These are phyloP conservation scores for Harlomillsia oculata DNA, from an alignment of 1,140 invertebrate species.

Conservation along the genomic window DNA sequence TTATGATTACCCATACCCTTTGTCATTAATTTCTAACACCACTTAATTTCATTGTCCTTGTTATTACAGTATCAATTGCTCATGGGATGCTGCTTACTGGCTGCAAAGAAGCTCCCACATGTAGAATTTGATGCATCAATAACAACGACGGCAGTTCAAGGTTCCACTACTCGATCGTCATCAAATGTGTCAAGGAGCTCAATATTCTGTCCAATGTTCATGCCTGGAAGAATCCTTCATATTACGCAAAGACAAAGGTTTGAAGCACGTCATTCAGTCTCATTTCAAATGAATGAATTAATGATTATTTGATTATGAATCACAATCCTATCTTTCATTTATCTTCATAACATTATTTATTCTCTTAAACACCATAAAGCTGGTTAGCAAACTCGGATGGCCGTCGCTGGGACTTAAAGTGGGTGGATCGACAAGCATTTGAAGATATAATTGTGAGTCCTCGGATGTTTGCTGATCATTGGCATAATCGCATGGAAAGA, in stretches of 20 bases:
- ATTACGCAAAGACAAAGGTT: slow-evolving; percentile 24
- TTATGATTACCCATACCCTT: no score
- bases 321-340: no score
- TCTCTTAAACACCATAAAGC: not conserved
- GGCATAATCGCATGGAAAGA: slow-evolving; percentile 36
- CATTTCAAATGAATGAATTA: not conserved
- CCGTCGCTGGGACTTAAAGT: slow-evolving; percentile 36
- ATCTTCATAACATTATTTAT: not conserved
- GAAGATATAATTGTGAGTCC: slow-evolving; percentile 41
- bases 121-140: no score
- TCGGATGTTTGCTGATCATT: slow-evolving; percentile 42
- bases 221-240: slow-evolving; percentile 29
- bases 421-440: slow-evolving; percentile 40
- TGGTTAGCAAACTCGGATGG: slow-evolving; percentile 8
- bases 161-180: not conserved
- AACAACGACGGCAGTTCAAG: no score
- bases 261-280: not conserved
- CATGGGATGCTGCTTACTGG: slow-evolving; percentile 8
- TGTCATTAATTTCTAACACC: no score
- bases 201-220: slow-evolving; percentile 21
- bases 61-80: slow-evolving; percentile 10
- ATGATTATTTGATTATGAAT: not conserved
- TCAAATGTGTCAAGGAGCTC: no score
- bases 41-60: no score
- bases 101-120: slow-evolving; percentile 10